Percentiles rank a stretch among this genome's conserved stretches.
phyloP scores from a whole-genome alignment of 2,797 vertebrate genomes.

The Darevskia nairensis region DNA sequence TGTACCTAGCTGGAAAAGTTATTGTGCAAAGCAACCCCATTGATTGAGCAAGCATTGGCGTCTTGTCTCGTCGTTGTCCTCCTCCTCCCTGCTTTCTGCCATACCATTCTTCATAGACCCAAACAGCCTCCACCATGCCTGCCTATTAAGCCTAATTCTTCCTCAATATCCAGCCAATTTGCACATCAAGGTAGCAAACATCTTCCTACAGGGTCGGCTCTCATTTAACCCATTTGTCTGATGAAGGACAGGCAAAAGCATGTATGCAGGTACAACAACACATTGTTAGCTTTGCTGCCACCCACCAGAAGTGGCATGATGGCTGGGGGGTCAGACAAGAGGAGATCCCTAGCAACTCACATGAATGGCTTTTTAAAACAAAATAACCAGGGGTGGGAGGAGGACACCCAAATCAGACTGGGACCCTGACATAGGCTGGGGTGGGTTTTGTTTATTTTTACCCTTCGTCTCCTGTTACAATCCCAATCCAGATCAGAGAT shows the following conservation, averaged over 20 bases:
- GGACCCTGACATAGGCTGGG: not conserved
- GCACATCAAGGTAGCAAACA: not conserved
- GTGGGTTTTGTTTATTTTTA: too few relatives aligned
- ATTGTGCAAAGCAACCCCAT: constrained; percentile 18
- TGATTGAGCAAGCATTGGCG: constrained; percentile 18
- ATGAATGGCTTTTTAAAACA: not conserved
- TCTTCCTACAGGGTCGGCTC: not conserved
- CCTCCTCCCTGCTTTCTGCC: not conserved
- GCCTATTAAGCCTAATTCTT: not conserved
- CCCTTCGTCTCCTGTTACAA: not conserved
- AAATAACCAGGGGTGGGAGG: not conserved
- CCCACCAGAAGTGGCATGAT: too few relatives aligned
- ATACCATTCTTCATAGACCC: not conserved
- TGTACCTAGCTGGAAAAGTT: constrained; percentile 27
- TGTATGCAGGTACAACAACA: not conserved
- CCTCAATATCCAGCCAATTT: not conserved
- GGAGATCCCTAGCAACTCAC: not conserved
- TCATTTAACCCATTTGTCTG: not conserved
- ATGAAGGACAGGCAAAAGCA: not conserved
- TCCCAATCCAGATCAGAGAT: not conserved
- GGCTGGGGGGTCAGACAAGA: not conserved
- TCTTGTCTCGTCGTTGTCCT: not conserved
- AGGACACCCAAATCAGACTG: not conserved
- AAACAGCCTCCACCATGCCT: not conserved
- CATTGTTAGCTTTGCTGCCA: not conserved